Base-by-base conservation (phyloP, 1,140 invertebrate genomes). In the Bombus fervidus region DNA sequence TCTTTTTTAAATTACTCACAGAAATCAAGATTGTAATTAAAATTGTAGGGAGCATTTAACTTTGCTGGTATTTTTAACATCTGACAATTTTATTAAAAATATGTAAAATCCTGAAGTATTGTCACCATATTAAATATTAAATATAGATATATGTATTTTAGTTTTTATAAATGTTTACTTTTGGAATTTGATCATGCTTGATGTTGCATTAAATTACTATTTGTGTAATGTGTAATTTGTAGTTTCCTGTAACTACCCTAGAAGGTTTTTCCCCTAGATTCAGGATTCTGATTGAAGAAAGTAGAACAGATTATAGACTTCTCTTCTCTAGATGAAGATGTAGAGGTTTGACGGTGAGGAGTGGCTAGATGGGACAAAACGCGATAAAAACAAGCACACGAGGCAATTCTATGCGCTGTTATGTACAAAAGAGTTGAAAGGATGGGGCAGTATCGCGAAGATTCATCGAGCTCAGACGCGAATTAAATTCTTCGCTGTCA, bases 401-500 rank as follows among this genome's bases (percentile, higher is more conserved):
- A 64, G 57, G n/a, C 37, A 34, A 78, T 78, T 79, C 39, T 31
- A 28, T 22, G 10, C 31, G 64, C 62, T 10, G 62, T 79, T 31
- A 39, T 31, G 62, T 62, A 79, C 25, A 47, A 69, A 80, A 80
- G 31, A 69, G 66, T 25, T 69, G 64, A 37, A 69, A 69, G 43
- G 66, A 6, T 37, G 64, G 25, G 28, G 53, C n/a, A 22, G 47
- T 39, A 81, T 57, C 79, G 59, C 62, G 41, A 31, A 66, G 64
- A 66, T 66, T 8, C 31, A 66, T 34, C n/a, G 15, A 66, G 64
- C 15, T 66, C 64, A 18, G 15, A 62, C 53, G 66, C 73, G 77
- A 85, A 82, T 85, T 88, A 86, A 88, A 81, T 88, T 31, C 72
- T 75, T 47, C 62, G 66, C 18, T 68, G 34, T 81, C 83, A 31